These are phyloP conservation scores for Drosophila sordidula DNA, from an alignment of 2,888 invertebrate genomes.

Conservation along the genomic window DNA sequence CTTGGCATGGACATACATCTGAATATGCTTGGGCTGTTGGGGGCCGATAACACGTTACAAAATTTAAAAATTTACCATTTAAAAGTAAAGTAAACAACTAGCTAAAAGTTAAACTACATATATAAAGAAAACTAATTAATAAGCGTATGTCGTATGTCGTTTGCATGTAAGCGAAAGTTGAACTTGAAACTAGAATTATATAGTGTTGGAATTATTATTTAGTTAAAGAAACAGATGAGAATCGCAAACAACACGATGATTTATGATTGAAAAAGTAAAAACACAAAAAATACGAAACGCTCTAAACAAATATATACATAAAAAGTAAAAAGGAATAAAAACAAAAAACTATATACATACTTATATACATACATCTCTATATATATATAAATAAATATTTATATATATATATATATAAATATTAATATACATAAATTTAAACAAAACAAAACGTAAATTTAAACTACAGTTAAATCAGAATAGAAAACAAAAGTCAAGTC, in stretches of 20 bases:
- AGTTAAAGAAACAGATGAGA: conserved; percentile 63
- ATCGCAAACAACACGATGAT: conserved; percentile 59
- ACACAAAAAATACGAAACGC: conserved; percentile 68
- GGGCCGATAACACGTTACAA: conserved; percentile 65
- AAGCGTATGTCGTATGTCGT: conserved; percentile 79
- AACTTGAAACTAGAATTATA: conserved; percentile 81
- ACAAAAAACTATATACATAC: conserved; percentile 55
- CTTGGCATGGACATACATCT: conserved; percentile 18
- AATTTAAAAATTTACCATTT: conserved; percentile 76
- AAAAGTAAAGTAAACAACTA: conserved; percentile 77
- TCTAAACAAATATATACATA: conserved; percentile 68
- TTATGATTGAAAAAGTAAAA: conserved; percentile 63
- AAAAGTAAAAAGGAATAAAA: conserved; percentile 29
- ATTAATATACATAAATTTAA: conserved; percentile 55
- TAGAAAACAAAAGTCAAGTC: conserved; percentile 60
- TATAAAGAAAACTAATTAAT: conserved; percentile 78
- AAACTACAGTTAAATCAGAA: conserved; percentile 68
- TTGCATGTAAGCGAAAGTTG: conserved; percentile 81
- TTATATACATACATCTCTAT: conserved; percentile 57
- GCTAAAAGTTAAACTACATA: conserved; percentile 81
- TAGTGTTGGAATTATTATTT: conserved; percentile 81
- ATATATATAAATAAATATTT: conserved; percentile 38
- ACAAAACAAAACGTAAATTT: conserved; percentile 64
- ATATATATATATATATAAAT: conserved; percentile 43
- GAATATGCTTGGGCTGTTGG: conserved; percentile 17